phyloP scores from a whole-genome alignment of 1,140 invertebrate genomes.

The Ephestia elutella region DNA sequence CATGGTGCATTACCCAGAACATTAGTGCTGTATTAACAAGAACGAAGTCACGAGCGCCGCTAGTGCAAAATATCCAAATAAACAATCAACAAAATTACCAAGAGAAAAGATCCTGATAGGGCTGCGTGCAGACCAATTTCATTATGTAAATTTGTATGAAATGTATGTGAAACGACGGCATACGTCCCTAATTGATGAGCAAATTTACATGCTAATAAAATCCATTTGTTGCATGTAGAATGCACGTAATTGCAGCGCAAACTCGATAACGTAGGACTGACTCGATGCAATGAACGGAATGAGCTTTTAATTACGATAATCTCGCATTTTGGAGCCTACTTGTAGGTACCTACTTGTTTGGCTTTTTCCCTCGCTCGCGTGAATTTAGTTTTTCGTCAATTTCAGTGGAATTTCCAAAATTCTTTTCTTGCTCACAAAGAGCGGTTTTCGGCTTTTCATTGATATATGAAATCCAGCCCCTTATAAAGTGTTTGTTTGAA shows the following conservation, averaged over 20 bases:
- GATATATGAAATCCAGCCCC: no score
- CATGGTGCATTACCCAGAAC: no score
- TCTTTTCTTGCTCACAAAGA: no score
- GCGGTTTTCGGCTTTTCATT: no score
- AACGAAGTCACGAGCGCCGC: no score
- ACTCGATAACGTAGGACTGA: conserved; percentile 19
- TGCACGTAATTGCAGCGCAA: conserved; percentile 34
- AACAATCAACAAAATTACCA: not conserved
- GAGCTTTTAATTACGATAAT: not conserved
- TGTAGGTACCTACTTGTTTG: no score
- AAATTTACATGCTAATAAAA: conserved; percentile 56
- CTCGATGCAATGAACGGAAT: not conserved
- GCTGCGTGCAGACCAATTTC: conserved; percentile 33
- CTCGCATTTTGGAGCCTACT: not conserved
- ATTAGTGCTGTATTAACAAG: not conserved
- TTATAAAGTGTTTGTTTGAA: no score
- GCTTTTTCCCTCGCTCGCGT: no score
- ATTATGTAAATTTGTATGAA: conserved; percentile 53
- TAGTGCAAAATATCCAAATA: no score
- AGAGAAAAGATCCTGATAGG: conserved; percentile 16
- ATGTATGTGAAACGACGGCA: conserved; percentile 38
- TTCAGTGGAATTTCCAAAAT: no score
- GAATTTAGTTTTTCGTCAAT: no score
- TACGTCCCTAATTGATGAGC: conserved; percentile 45
- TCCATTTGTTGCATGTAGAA: conserved; percentile 29